Percentiles rank a stretch among this genome's conserved stretches.
These are phyloP conservation scores for Ptilodon capucinus DNA, from an alignment of 2,888 invertebrate genomes.

Conservation along the genomic window DNA sequence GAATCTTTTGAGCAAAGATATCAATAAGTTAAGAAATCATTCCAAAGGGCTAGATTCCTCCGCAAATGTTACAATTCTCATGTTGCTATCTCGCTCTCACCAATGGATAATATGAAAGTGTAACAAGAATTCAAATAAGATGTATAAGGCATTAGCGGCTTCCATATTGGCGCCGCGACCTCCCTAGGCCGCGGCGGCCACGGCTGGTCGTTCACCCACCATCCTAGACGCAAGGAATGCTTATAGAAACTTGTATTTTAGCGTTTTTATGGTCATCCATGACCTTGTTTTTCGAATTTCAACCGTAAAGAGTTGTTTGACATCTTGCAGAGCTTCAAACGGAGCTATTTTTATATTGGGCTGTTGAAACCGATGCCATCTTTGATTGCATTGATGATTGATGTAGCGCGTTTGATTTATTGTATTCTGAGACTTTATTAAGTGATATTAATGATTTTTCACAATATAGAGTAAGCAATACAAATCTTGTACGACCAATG, in stretches of 20 bases:
- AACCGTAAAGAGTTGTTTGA: conserved; percentile 3
- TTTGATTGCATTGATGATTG: not conserved
- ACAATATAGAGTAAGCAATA: no score
- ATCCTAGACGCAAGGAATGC: conserved; percentile 38
- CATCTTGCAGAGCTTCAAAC: not conserved
- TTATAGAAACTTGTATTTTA: conserved; percentile 18
- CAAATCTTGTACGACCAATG: no score
- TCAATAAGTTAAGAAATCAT: no score
- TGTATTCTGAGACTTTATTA: no score
- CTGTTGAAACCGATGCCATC: not conserved
- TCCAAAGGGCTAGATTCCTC: no score
- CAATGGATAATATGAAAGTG: not conserved
- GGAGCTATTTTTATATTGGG: not conserved
- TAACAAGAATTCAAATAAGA: conserved; percentile 14
- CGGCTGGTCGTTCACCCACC: conserved; percentile 67
- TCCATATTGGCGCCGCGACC: conserved; percentile 47
- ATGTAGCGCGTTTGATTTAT: not conserved
- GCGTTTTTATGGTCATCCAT: conserved; percentile 10
- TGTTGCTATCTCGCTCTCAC: not conserved
- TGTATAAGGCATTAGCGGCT: conserved; percentile 30
- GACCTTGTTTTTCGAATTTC: not conserved
- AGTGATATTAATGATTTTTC: no score
- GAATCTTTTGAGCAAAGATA: no score
- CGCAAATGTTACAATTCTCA: not conserved
- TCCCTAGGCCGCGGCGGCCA: conserved; percentile 58